Evolutionary conservation across 2,888 invertebrate species (phyloP).

Genomic region (Drosophila parthenogenetica): DNA sequence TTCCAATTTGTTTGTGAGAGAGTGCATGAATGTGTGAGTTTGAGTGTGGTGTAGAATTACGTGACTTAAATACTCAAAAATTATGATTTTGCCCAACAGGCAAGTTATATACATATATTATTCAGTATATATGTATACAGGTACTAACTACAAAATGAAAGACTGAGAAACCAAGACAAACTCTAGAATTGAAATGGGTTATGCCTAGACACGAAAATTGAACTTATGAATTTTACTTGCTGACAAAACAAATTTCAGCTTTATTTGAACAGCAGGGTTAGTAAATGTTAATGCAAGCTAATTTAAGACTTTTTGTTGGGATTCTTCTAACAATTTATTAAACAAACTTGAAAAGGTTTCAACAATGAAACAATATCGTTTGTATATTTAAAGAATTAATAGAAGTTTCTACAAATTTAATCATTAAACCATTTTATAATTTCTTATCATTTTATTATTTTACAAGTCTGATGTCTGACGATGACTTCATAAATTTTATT

Average conservation of each 20-base stretch:
- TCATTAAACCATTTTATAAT: too few relatives aligned
- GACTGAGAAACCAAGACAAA: conserved; percentile 22
- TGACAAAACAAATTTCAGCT: conserved; percentile 27
- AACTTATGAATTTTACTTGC: conserved; percentile 40
- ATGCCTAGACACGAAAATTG: conserved; percentile 34
- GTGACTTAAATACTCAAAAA: conserved; percentile 77
- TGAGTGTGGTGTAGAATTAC: conserved; percentile 51
- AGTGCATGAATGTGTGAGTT: conserved; percentile 16
- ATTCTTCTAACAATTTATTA: neutral
- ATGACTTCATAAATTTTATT: neutral
- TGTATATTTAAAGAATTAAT: too few relatives aligned
- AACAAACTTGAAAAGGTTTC: neutral
- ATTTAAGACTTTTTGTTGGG: conserved; percentile 1
- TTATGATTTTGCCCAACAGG: conserved; percentile 70
- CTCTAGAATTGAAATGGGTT: conserved; percentile 16
- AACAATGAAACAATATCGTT: too few relatives aligned
- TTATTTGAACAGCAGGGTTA: conserved; percentile 26
- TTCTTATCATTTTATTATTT: neutral
- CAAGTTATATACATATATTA: conserved; percentile 28
- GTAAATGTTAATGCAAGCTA: conserved; percentile 25
- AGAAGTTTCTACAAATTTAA: too few relatives aligned
- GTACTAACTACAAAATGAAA: conserved; percentile 2
- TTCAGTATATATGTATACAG: conserved; percentile 3
- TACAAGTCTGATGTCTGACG: neutral
- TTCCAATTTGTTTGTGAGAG: neutral